These are phyloP conservation scores for Agrotis puta DNA, from an alignment of 2,888 invertebrate genomes.

Conservation along the genomic window DNA sequence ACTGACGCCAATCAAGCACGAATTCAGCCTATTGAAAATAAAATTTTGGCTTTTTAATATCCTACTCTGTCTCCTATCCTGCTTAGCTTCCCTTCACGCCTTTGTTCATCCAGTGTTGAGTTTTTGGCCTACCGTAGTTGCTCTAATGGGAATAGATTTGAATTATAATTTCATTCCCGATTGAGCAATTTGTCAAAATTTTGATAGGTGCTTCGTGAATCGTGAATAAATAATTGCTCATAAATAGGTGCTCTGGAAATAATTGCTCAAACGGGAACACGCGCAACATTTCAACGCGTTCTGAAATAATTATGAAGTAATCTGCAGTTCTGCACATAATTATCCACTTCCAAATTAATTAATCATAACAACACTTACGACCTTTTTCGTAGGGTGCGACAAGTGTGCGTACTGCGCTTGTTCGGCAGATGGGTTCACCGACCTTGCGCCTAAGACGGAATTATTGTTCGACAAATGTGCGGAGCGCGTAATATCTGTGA, in stretches of 20 bases:
- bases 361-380: constrained; percentile 36
- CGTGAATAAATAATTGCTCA: too few species aligned
- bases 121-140: too few species aligned
- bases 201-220: too few species aligned
- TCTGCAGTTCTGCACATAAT: constrained; percentile 29
- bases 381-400: constrained; percentile 31
- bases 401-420: constrained; percentile 52
- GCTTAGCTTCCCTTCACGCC: too few species aligned
- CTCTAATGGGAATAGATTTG: too few species aligned
- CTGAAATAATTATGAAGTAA: not conserved
- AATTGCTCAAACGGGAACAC: too few species aligned
- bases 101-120: too few species aligned
- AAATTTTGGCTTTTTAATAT: too few species aligned
- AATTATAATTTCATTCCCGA: too few species aligned
- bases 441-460: constrained; percentile 71
- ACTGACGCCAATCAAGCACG: not conserved
- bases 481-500: constrained; percentile 39
- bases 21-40: not conserved
- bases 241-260: too few species aligned
- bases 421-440: constrained; percentile 66
- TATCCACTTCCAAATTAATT: constrained; percentile 23
- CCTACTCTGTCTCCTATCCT: not conserved
- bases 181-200: too few species aligned
- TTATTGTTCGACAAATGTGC: constrained; percentile 68
- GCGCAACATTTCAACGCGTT: too few species aligned